These are phyloP conservation scores for Vulpes ferrilata DNA, from an alignment of 2,113 vertebrate species.

Conservation along the genomic window DNA sequence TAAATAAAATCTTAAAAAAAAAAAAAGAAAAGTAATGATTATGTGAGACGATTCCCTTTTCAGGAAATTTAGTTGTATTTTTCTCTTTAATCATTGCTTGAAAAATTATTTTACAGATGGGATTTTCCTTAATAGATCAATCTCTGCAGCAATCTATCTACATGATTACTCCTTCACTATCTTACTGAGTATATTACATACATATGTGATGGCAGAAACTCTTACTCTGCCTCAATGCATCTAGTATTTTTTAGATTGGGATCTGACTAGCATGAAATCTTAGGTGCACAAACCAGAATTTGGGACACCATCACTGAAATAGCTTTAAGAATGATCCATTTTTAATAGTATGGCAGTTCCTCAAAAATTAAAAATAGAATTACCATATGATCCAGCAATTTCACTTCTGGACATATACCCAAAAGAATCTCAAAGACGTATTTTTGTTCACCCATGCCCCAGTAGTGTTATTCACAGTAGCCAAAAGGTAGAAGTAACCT, in stretches of 20 bases:
- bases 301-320: background rate
- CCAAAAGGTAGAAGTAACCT: background rate
- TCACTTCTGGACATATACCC: background rate
- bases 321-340: background rate
- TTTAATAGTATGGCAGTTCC: background rate
- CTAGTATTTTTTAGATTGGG: background rate
- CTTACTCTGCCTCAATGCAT: background rate
- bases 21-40: background rate
- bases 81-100: background rate
- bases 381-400: background rate
- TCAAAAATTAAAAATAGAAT: conserved; percentile 29
- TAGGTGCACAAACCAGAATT: background rate
- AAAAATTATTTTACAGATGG: conserved; percentile 21
- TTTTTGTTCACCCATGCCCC: background rate
- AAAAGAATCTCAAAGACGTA: background rate
- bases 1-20: background rate
- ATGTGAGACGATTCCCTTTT: conserved; percentile 39
- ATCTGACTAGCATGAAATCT: background rate
- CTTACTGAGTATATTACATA: background rate
- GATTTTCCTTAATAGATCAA: background rate
- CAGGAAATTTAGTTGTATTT: conserved; percentile 45
- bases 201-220: background rate
- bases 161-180: background rate
- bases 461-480: background rate
- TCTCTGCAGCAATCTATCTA: background rate